Percentiles rank a stretch among this genome's conserved stretches.
These are phyloP conservation scores for Drosophila funebris DNA, from an alignment of 1,140 invertebrate genomes.

Conservation along the genomic window DNA sequence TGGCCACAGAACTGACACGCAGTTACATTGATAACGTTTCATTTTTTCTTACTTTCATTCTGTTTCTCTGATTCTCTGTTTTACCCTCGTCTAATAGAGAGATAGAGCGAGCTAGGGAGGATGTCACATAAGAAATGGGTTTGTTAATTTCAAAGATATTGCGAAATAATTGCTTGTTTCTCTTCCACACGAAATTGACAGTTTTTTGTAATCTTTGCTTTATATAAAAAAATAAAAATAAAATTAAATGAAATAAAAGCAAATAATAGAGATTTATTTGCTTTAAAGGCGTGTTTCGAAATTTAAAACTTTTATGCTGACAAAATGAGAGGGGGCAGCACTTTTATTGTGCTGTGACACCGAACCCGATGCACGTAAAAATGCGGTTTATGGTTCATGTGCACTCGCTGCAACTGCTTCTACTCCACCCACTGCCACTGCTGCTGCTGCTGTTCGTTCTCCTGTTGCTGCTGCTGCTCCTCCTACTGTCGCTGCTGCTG, in stretches of 20 bases:
- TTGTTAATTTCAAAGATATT: slow-evolving; percentile 57
- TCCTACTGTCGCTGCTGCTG: neutral
- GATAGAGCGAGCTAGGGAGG: neutral
- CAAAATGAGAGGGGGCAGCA: slow-evolving; percentile 1
- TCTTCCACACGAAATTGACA: slow-evolving; percentile 22
- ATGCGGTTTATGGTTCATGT: slow-evolving; percentile 67
- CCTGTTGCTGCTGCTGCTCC: neutral
- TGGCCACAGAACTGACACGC: slow-evolving; percentile 27
- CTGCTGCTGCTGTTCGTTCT: slow-evolving; percentile 4
- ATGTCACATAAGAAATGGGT: slow-evolving; percentile 26
- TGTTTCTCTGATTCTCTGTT: neutral
- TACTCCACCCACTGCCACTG: neutral
- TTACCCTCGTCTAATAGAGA: slow-evolving; percentile 8
- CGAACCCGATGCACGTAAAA: slow-evolving; percentile 53
- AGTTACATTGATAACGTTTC: slow-evolving; percentile 44
- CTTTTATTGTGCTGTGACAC: slow-evolving; percentile 29
- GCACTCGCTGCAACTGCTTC: slow-evolving; percentile 39
- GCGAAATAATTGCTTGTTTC: slow-evolving; percentile 62
- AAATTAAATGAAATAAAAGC: neutral
- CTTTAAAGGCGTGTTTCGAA: slow-evolving; percentile 31
- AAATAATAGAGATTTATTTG: neutral
- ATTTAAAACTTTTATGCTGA: slow-evolving; percentile 30
- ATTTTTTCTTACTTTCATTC: no score
- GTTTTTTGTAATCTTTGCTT: neutral
- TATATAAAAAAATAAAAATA: neutral